These are phyloP conservation scores for Erythrocercus mccallii DNA, from an alignment of 2,113 vertebrate genomes.

Conservation along the genomic window DNA sequence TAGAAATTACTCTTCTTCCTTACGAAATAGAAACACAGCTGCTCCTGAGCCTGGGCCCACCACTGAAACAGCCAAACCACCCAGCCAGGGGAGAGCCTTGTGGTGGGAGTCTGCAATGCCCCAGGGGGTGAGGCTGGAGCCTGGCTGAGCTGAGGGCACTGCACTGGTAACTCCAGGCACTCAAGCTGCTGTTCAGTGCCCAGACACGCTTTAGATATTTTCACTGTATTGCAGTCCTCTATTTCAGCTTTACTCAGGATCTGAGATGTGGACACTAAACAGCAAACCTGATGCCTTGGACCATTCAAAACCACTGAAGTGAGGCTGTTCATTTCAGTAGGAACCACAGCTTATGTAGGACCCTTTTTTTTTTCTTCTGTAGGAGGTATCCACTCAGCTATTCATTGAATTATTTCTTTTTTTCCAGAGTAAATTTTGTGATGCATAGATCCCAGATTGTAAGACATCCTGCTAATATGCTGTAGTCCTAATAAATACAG, in stretches of 20 bases:
- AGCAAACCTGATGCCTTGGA: neutral
- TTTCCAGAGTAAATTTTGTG: neutral
- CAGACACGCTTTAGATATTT: neutral
- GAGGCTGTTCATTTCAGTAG: neutral
- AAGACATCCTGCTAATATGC: neutral
- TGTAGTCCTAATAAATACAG: neutral
- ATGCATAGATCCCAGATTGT: neutral
- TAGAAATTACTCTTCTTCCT: neutral
- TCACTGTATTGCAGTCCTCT: neutral
- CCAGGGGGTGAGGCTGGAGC: neutral
- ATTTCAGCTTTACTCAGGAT: neutral
- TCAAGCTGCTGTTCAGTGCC: neutral
- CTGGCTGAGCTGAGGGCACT: neutral
- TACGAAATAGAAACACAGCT: neutral
- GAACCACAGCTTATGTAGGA: neutral
- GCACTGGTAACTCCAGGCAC: neutral
- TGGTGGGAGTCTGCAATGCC: accelerated
- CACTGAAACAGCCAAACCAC: neutral
- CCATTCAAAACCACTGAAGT: neutral
- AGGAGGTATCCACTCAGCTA: neutral
- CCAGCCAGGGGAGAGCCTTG: neutral
- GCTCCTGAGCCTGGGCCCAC: neutral
- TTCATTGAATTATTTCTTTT: neutral
- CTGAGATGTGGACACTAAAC: neutral
- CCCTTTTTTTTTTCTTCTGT: neutral